Base-by-base conservation (phyloP, 2,113 vertebrate species). In the Eleginops maclovinus region DNA sequence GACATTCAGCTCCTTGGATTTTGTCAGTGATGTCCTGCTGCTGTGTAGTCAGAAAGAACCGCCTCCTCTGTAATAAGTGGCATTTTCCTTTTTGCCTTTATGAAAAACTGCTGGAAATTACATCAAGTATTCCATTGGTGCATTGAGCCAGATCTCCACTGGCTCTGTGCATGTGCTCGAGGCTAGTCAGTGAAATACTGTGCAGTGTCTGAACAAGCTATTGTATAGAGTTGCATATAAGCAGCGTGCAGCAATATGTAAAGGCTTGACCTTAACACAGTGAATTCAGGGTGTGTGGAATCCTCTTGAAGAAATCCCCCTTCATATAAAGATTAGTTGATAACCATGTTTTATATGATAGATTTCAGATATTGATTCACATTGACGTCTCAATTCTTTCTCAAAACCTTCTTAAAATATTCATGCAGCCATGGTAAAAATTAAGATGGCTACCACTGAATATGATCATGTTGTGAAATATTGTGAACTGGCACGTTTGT, bases 81-180 rank as follows among this genome's bases (percentile, higher is more conserved):
- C 51, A 58, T 81, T 88, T 84, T 81, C 54, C 75, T 66, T 85
- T 84, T 36, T 36, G 13, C 50, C 21, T 53, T 77, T 62, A 47
- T 77, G 4, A 72, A 69, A 75, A 64, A 51, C 61, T 63, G 63
- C 87, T 84, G 86, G 83, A 90, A 91, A 79, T 70, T 24, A 24
- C 19, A 59, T 90, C 81, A 89, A 28, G 44, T 81, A 93, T 92
- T 92, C 86, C 89, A 14, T 51, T 56, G 53, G 79, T 40, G 17
- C 66, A 55, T 6, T 11, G 49, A 62, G 82, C 72, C 81, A 79
- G 61, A 73, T 70, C 75, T 82, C 62, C 85, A 51, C 66, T 59
- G 60, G 50, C 22, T 75, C 17, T 74, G 75, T 77, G 59, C 51
- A 22, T 1, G 9, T 78, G 70, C 63, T 70, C 36, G 55, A 62